These are phyloP conservation scores for Pollenia griseotomentosa DNA, from an alignment of 2,888 invertebrate genomes.

Conservation along the genomic window DNA sequence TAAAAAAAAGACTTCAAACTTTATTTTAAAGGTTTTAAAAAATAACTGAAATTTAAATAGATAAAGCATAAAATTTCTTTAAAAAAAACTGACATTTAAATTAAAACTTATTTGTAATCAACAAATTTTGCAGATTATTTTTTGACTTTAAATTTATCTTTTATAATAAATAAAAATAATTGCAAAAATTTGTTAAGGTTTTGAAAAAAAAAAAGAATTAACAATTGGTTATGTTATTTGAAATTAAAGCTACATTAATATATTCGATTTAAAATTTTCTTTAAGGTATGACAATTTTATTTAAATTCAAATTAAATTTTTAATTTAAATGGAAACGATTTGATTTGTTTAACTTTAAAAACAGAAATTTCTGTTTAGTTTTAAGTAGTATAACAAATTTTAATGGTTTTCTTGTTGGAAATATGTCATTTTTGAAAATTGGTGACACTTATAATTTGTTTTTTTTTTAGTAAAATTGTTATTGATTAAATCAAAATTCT, in stretches of 20 bases:
- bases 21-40: neutral
- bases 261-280: neutral
- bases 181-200: conserved; percentile 26
- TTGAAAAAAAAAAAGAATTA: neutral
- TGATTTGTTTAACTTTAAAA: neutral
- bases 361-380: neutral
- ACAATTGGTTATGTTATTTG: conserved; percentile 16
- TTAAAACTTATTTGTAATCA: conserved; percentile 57
- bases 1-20: neutral
- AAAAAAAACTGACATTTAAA: conserved; percentile 70
- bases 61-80: conserved; percentile 59
- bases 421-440: conserved; percentile 11
- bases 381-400: neutral
- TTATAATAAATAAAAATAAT: conserved; percentile 27
- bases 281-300: neutral
- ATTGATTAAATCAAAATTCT: conserved; percentile 53
- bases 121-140: neutral
- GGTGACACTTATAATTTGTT: neutral
- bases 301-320: no score
- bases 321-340: conserved; percentile 1
- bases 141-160: neutral
- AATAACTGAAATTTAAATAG: conserved; percentile 27
- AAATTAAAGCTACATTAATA: neutral
- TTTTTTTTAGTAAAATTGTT: conserved; percentile 27
- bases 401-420: neutral